Evolutionary conservation across 2,113 vertebrate species (phyloP).

Genomic region (Chunga burmeisteri): DNA sequence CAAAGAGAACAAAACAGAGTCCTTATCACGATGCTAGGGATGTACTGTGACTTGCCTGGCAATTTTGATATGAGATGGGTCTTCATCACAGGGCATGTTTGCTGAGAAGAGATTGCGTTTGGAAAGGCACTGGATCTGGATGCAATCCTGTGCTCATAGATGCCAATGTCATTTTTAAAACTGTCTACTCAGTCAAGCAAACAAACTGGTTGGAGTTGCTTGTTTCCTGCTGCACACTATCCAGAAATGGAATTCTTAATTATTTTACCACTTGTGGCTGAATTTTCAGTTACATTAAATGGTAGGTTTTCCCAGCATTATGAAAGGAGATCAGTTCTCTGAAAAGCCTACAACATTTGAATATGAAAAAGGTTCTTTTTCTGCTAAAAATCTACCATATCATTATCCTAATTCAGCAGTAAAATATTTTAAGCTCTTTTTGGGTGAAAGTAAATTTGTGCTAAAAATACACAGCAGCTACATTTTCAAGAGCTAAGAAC

Average conservation of each 20-base stretch:
- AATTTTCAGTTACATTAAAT: background rate
- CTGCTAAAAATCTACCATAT: background rate
- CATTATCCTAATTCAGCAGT: background rate
- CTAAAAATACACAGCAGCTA: background rate
- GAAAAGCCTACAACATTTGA: background rate
- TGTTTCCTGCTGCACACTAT: background rate
- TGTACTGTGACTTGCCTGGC: background rate
- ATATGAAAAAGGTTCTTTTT: background rate
- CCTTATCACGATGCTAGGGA: background rate
- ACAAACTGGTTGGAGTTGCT: background rate
- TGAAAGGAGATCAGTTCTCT: background rate
- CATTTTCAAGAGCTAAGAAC: background rate
- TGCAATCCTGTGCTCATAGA: background rate
- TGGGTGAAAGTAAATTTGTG: background rate
- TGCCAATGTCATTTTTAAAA: background rate
- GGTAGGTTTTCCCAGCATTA: background rate
- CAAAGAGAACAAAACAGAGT: background rate
- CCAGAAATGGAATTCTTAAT: background rate
- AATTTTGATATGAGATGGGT: slow-evolving; percentile 8
- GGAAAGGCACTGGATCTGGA: background rate
- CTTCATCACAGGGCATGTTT: background rate
- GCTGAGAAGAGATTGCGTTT: background rate
- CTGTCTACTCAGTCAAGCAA: background rate
- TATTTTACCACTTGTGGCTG: background rate
- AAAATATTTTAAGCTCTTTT: background rate